phyloP scores from a whole-genome alignment of 2,888 invertebrate species.

The Hydraecia micacea region DNA sequence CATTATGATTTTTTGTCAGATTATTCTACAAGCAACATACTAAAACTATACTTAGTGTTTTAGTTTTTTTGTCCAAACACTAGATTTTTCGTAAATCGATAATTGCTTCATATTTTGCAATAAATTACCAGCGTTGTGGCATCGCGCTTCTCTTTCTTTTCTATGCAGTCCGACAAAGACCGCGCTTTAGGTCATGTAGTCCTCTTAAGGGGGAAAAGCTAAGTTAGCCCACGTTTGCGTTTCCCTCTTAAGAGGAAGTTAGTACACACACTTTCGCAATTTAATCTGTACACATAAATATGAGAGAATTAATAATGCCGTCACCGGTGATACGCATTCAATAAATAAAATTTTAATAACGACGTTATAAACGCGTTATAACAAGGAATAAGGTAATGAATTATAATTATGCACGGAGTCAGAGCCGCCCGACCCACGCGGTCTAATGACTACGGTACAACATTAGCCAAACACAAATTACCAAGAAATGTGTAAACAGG shows the following conservation, averaged over 20 bases:
- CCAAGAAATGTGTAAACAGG: slow-evolving; percentile 86
- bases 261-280: slow-evolving; percentile 55
- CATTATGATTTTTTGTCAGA: too few species aligned
- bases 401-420: slow-evolving; percentile 83
- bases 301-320: slow-evolving; percentile 44
- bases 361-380: slow-evolving; percentile 74
- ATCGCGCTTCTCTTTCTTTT: too few species aligned
- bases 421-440: slow-evolving; percentile 76
- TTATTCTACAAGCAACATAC: too few species aligned
- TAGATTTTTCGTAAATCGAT: too few species aligned
- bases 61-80: too few species aligned
- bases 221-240: background rate
- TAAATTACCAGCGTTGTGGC: too few species aligned
- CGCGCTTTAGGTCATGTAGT: too few species aligned
- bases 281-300: slow-evolving; percentile 51
- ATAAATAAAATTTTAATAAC: slow-evolving; percentile 69
- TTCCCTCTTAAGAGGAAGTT: slow-evolving; percentile 28
- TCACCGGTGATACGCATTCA: slow-evolving; percentile 53
- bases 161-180: too few species aligned
- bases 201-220: background rate
- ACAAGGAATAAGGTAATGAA: slow-evolving; percentile 82
- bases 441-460: slow-evolving; percentile 85
- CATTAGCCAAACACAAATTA: slow-evolving; percentile 88
- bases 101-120: too few species aligned
- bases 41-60: too few species aligned